Conservation (phyloP, 2,888 invertebrate species). For the Ornithoptera priamus region DNA sequence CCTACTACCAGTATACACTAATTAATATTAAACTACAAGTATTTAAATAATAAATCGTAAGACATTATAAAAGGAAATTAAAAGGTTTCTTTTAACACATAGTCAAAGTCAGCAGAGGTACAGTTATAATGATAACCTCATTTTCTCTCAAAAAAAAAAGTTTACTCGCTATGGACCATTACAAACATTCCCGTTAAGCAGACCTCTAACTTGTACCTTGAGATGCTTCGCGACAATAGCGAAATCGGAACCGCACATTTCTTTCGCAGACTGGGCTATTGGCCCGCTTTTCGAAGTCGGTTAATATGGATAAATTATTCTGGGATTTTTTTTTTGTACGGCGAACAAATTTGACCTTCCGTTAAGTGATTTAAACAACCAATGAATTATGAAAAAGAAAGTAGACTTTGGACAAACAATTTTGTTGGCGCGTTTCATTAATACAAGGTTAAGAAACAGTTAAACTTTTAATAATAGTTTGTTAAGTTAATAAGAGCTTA, state of each 20-base stretch:
- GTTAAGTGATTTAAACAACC: background rate
- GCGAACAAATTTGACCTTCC: background rate
- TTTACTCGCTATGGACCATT: background rate
- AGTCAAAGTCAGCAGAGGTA: background rate
- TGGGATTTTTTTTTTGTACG: background rate
- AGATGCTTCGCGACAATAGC: background rate
- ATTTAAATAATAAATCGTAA: too few species aligned
- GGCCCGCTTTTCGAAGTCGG: background rate
- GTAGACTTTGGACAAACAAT: background rate
- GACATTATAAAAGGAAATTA: background rate
- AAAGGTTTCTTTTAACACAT: background rate
- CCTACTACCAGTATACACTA: too few species aligned
- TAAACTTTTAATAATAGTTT: too few species aligned
- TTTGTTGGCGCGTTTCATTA: too few species aligned
- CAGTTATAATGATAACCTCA: slow-evolving; percentile 4
- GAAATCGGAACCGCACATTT: background rate
- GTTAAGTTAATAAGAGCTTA: too few species aligned
- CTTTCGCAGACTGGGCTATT: slow-evolving; percentile 1
- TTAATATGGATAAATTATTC: background rate
- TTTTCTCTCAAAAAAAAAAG: background rate
- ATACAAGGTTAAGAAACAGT: too few species aligned
- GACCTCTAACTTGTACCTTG: background rate
- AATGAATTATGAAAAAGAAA: background rate
- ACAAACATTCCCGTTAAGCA: background rate
- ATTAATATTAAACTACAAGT: too few species aligned